phyloP scores from a whole-genome alignment of 1,140 invertebrate genomes.

The Popillia japonica region DNA sequence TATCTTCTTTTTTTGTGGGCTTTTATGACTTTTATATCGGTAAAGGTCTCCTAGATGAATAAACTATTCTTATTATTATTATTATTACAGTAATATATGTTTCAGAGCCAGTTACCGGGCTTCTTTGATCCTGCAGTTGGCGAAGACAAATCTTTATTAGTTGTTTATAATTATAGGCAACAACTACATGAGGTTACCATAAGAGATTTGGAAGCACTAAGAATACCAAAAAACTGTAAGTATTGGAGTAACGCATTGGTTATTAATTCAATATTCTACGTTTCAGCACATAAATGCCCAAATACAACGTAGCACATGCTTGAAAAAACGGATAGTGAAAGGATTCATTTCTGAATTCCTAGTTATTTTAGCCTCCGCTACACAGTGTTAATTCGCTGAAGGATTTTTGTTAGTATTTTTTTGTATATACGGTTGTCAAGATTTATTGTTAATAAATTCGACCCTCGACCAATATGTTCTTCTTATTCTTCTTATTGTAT shows the following conservation, averaged over 20 bases:
- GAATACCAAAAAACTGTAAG: slow-evolving; percentile 71
- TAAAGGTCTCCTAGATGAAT: too few species aligned
- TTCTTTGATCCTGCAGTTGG: slow-evolving; percentile 97
- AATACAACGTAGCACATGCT: slow-evolving; percentile 4
- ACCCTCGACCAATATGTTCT: not conserved
- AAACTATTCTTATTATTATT: too few species aligned
- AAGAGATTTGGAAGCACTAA: slow-evolving; percentile 78
- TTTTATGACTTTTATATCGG: too few species aligned
- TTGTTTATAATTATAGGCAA: slow-evolving; percentile 87
- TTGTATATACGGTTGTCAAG: slow-evolving; percentile 30
- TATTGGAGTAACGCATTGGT: slow-evolving; percentile 29
- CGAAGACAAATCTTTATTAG: slow-evolving; percentile 87
- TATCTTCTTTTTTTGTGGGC: too few species aligned
- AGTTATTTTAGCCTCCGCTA: slow-evolving; percentile 2
- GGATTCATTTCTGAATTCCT: slow-evolving; percentile 37
- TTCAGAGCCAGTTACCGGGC: slow-evolving; percentile 90
- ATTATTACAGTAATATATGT: too few species aligned
- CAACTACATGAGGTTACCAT: slow-evolving; percentile 82
- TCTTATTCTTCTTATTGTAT: not conserved
- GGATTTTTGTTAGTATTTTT: slow-evolving; percentile 32
- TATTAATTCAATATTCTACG: slow-evolving; percentile 9
- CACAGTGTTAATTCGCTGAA: not conserved
- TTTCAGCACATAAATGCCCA: slow-evolving; percentile 37
- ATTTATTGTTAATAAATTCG: slow-evolving; percentile 13
- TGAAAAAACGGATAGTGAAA: slow-evolving; percentile 8